These are phyloP conservation scores for Trypoxylus dichotomus DNA, from an alignment of 1,140 invertebrate genomes.

Conservation along the genomic window DNA sequence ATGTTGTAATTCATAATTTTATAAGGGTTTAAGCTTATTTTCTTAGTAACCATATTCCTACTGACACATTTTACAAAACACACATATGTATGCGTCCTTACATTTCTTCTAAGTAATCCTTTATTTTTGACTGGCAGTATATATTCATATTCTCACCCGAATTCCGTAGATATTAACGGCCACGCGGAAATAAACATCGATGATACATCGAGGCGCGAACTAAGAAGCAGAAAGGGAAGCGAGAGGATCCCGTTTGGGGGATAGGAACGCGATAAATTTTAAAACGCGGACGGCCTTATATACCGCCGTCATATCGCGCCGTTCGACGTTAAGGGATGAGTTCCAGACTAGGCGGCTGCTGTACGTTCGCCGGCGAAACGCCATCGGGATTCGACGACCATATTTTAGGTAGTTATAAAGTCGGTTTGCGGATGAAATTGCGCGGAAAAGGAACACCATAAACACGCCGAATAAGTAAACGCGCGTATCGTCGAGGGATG, in stretches of 20 bases:
- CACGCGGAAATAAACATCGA: not conserved
- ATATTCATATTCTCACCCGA: not conserved
- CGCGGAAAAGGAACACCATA: slow-evolving; percentile 46
- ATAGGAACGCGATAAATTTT: slow-evolving; percentile 11
- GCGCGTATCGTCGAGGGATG: slow-evolving; percentile 41
- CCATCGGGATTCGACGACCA: slow-evolving; percentile 33
- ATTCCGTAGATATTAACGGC: not conserved
- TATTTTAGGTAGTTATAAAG: slow-evolving; percentile 45
- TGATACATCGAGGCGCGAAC: not conserved
- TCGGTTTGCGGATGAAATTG: slow-evolving; percentile 44
- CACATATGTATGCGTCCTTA: too few species aligned
- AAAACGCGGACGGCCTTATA: slow-evolving; percentile 1
- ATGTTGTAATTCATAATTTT: too few species aligned
- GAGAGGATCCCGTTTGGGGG: not conserved
- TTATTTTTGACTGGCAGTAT: too few species aligned
- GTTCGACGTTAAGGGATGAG: not conserved
- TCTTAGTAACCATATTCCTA: too few species aligned
- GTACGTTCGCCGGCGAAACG: not conserved
- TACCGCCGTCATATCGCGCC: not conserved
- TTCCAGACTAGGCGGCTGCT: not conserved
- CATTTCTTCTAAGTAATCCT: too few species aligned
- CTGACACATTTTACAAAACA: too few species aligned
- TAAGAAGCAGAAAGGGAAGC: not conserved
- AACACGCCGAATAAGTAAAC: slow-evolving; percentile 31
- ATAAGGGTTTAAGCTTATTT: too few species aligned